Conservation (phyloP, 2,888 invertebrate genomes). For the Meta bourneti region DNA sequence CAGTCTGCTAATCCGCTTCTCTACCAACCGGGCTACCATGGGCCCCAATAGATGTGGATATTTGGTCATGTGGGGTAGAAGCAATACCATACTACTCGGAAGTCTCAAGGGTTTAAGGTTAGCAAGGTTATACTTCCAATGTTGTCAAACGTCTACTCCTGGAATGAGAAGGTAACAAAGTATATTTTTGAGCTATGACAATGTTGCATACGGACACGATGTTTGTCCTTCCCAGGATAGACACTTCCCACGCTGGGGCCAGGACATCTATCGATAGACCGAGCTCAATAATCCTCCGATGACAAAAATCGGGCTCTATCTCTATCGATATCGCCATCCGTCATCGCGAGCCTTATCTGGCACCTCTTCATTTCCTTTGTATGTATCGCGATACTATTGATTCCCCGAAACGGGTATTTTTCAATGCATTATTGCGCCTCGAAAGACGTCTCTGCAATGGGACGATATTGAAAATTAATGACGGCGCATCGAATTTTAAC, state of each 20-base stretch:
- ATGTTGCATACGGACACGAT: no score
- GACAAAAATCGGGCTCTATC: constrained; percentile 69
- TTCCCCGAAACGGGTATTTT: constrained; percentile 60
- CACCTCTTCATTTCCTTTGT: constrained; percentile 41
- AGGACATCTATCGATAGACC: constrained; percentile 45
- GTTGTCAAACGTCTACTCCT: no score
- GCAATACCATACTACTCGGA: no score
- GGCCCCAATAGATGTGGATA: no score
- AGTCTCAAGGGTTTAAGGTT: no score
- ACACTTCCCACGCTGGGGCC: background rate
- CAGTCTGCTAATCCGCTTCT: no score
- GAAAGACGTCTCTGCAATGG: constrained; percentile 41
- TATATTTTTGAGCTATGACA: no score
- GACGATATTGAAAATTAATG: constrained; percentile 74
- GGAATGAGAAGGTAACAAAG: no score
- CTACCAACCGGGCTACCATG: no score
- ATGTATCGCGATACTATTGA: constrained; percentile 61
- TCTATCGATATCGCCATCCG: constrained; percentile 73
- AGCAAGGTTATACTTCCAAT: no score
- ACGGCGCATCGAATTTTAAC: constrained; percentile 47
- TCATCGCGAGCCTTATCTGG: constrained; percentile 53
- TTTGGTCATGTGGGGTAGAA: no score
- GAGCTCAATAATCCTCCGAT: constrained; percentile 64
- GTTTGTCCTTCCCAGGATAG: no score
- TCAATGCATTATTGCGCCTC: constrained; percentile 59